phyloP scores from a whole-genome alignment of 2,888 invertebrate genomes.

The Chesias legatella region DNA sequence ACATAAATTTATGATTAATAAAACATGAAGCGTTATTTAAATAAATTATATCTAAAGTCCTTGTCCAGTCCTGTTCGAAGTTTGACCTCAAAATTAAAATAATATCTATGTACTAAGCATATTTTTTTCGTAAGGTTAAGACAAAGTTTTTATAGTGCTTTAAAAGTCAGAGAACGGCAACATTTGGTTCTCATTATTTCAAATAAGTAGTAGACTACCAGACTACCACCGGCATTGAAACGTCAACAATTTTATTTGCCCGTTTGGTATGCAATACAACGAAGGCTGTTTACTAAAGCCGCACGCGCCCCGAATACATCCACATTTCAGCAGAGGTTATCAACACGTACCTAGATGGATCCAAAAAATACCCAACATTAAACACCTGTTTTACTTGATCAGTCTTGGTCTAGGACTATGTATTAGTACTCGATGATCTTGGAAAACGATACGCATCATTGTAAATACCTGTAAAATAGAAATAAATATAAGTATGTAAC shows the following conservation, averaged over 20 bases:
- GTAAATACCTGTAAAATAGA: too few relatives aligned
- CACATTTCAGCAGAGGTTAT: constrained; percentile 22
- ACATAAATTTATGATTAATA: background rate
- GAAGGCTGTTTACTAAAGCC: constrained; percentile 67
- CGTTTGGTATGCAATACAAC: constrained; percentile 43
- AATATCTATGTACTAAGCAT: too few relatives aligned
- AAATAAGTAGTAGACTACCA: too few relatives aligned
- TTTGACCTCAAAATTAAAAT: background rate
- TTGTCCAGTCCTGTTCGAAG: constrained; percentile 5
- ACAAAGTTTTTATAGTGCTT: background rate
- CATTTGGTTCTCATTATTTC: constrained; percentile 9
- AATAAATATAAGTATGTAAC: too few relatives aligned
- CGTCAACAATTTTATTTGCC: constrained; percentile 38
- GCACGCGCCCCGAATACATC: constrained; percentile 63
- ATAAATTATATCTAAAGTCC: constrained; percentile 5
- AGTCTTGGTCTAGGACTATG: too few relatives aligned
- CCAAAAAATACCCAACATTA: too few relatives aligned
- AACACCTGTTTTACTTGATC: background rate
- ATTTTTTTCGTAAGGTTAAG: too few relatives aligned
- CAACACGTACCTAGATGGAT: too few relatives aligned
- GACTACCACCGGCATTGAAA: constrained; percentile 27
- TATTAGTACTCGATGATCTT: too few relatives aligned
- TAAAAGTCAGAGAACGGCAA: constrained; percentile 7
- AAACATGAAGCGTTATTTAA: constrained; percentile 8
- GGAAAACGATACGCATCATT: too few relatives aligned